phyloP scores from a whole-genome alignment of 2,797 vertebrate genomes.

The Hirundo rustica region DNA sequence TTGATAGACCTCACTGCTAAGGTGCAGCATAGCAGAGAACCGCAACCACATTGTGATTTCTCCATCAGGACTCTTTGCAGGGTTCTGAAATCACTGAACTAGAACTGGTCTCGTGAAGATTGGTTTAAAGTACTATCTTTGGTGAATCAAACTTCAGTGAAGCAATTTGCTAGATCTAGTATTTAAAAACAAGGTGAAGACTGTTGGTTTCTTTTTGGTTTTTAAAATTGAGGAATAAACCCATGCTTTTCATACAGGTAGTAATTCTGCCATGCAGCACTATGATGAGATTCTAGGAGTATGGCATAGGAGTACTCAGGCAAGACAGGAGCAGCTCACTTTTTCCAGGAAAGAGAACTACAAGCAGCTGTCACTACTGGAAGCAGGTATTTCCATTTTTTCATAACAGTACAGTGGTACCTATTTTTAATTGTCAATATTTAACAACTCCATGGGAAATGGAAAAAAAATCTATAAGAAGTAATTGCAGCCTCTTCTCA shows the following conservation, averaged over 20 bases:
- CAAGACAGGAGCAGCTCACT: neutral
- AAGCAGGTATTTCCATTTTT: neutral
- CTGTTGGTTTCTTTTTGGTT: neutral
- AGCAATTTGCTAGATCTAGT: neutral
- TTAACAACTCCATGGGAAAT: slow-evolving; percentile 6
- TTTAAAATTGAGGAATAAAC: neutral
- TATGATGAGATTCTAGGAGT: neutral
- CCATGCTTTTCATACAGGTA: neutral
- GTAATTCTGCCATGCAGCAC: neutral
- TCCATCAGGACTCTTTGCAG: neutral
- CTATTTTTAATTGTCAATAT: slow-evolving; percentile 16
- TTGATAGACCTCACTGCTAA: neutral
- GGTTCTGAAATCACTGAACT: neutral
- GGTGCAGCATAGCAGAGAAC: neutral
- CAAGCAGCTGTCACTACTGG: neutral
- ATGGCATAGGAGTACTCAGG: neutral
- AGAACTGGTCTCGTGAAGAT: neutral
- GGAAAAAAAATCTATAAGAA: neutral
- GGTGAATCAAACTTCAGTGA: neutral
- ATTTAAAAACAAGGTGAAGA: neutral
- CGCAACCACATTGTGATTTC: neutral
- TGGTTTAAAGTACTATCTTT: neutral
- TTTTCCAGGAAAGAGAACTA: neutral
- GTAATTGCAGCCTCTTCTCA: slow-evolving; percentile 14
- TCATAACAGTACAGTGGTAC: neutral